Base-by-base conservation (phyloP, 2,888 invertebrate species). In the Masnerella sp. region DNA sequence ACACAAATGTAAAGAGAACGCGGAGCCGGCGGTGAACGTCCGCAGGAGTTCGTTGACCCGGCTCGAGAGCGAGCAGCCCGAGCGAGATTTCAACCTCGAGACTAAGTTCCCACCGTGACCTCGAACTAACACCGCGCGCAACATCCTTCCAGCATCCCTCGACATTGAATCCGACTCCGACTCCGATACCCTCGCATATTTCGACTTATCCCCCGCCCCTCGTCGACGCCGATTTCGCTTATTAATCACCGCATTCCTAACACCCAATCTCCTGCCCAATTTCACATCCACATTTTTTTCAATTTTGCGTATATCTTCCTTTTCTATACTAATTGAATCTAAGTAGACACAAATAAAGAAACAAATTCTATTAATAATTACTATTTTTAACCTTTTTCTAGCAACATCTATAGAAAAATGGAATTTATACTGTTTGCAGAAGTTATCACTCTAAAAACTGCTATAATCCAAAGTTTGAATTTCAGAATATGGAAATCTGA, bases 11-110 rank as follows among this genome's bases (percentile, higher is more conserved):
- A 76, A 59, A 75, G 79, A 77, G 79, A 79, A 81, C 80, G 79
- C 78, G 79, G 75, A 25, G 78, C 68, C 43, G 75, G 81, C 85
- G 86, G 85, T 86, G 86, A 86, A 86, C 83, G 86, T 85, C 85
- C 86, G 85, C 80, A 70, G 76, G 74, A 79, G 86, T 84, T 87
- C 85, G 81, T 81, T 81, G 84, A 86, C 82, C 86, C 65, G 20
- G 52, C 77, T 68, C 67, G 74, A n/a, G n/a, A 52, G 64, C 36
- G 65, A 40, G 43, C 59, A 52, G 65, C 65, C 36, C 65, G 69
- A 74, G 65, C 69, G 69, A 74, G 69, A 74, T 74, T 74, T 74
- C 69, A 74, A 74, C 74, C 69, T 65, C 74, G 51, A 64, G 65
- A 65, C 69, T 68, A 61, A 65, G 65, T 74, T 69, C 65, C 49